phyloP scores from a whole-genome alignment of 2,113 vertebrate genomes.

The Esox niger region DNA sequence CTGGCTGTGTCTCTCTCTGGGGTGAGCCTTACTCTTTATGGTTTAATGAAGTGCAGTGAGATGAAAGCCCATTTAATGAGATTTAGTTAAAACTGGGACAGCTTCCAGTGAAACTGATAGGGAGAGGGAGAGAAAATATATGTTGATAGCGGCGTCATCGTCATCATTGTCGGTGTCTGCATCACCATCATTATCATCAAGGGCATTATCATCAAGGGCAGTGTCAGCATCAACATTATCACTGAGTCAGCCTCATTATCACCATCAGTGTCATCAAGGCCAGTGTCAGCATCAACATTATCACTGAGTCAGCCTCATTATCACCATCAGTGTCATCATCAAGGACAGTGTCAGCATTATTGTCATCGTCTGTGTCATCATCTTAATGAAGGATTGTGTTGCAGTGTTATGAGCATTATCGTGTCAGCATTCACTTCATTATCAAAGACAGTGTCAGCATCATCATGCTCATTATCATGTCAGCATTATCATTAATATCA shows the following conservation, averaged over 20 bases:
- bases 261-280: slow-evolving; percentile 66
- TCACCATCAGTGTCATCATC: slow-evolving; percentile 63
- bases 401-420: too few species aligned
- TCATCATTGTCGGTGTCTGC: slow-evolving; percentile 24
- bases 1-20: slow-evolving; percentile 46
- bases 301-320: slow-evolving; percentile 55
- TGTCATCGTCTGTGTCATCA: too few species aligned
- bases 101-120: background rate
- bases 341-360: slow-evolving; percentile 62
- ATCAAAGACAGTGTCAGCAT: too few species aligned
- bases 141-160: background rate
- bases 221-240: slow-evolving; percentile 52
- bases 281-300: slow-evolving; percentile 38
- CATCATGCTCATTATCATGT: too few species aligned
- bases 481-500: too few species aligned
- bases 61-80: slow-evolving; percentile 3
- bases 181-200: slow-evolving; percentile 35
- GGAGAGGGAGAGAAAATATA: background rate
- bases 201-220: background rate
- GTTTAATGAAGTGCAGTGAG: slow-evolving; percentile 72
- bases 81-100: slow-evolving; percentile 6
- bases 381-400: too few species aligned
- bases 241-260: slow-evolving; percentile 58
- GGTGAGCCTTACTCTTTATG: slow-evolving; percentile 62
- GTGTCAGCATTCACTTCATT: too few species aligned